Conservation (phyloP, 2,888 invertebrate species). For the Tachina grossa region DNA sequence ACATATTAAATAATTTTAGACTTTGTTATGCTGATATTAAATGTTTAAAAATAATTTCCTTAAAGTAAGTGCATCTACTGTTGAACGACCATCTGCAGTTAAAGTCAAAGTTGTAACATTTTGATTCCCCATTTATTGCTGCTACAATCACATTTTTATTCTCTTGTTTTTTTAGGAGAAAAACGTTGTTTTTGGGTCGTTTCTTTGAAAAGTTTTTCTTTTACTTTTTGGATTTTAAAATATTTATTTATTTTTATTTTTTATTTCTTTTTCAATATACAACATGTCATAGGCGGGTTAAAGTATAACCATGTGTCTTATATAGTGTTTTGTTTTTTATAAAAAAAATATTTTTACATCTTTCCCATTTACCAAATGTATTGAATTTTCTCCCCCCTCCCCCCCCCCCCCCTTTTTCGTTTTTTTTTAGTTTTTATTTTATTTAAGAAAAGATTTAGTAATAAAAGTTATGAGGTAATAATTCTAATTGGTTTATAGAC, state of each 20-base stretch:
- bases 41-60: no score
- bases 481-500: slow-evolving; percentile 62
- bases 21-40: no score
- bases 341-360: slow-evolving; percentile 51
- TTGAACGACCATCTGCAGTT: background rate
- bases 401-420: slow-evolving; percentile 7
- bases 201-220: background rate
- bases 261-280: slow-evolving; percentile 19
- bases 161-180: background rate
- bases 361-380: slow-evolving; percentile 23
- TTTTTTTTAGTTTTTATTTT: background rate
- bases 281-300: slow-evolving; percentile 69
- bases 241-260: slow-evolving; percentile 1
- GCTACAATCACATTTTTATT: background rate
- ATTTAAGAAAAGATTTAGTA: slow-evolving; percentile 24
- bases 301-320: slow-evolving; percentile 68
- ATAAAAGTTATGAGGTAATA: slow-evolving; percentile 64
- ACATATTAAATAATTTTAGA: no score
- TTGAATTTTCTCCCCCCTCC: background rate
- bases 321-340: slow-evolving; percentile 26
- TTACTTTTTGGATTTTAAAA: background rate
- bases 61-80: background rate
- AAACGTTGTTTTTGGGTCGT: slow-evolving; percentile 29
- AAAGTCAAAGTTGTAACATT: background rate
- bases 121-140: slow-evolving; percentile 7